Conservation (phyloP, 2,888 invertebrate genomes). For the Mythimna ferrago region DNA sequence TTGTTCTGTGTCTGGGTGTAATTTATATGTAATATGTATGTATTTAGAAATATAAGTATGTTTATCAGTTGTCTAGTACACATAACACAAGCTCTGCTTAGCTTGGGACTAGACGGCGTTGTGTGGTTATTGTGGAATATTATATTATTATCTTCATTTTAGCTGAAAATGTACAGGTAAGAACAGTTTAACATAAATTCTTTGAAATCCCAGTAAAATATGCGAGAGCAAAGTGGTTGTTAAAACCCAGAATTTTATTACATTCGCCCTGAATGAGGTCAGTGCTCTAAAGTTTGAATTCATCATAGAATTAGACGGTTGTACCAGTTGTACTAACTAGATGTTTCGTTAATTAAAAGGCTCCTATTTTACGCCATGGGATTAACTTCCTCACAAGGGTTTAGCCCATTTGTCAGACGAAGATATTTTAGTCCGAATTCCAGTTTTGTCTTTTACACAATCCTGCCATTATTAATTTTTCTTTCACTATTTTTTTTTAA, state of each 20-base stretch:
- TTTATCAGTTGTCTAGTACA: too few relatives aligned
- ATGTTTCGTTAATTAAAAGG: constrained; percentile 25
- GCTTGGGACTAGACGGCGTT: too few relatives aligned
- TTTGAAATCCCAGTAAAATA: constrained; percentile 4
- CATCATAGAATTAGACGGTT: not conserved
- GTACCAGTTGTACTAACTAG: not conserved
- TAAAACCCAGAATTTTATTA: not conserved
- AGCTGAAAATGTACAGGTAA: not conserved
- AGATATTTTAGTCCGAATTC: not conserved
- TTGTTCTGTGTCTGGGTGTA: too few relatives aligned
- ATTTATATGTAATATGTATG: too few relatives aligned
- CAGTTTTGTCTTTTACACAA: not conserved
- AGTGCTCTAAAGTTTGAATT: constrained; percentile 13
- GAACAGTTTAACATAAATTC: constrained; percentile 2
- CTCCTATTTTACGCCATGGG: constrained; percentile 12
- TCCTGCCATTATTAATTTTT: not conserved
- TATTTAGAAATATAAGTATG: too few relatives aligned
- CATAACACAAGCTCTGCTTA: too few relatives aligned
- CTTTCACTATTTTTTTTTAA: too few relatives aligned
- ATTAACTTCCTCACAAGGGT: constrained; percentile 14
- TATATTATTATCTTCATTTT: too few relatives aligned
- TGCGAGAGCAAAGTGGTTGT: not conserved
- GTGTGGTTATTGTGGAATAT: too few relatives aligned
- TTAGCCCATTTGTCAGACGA: constrained; percentile 7
- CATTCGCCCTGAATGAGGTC: not conserved